phyloP scores from a whole-genome alignment of 2,888 invertebrate genomes.

The Hyposoter didymator region DNA sequence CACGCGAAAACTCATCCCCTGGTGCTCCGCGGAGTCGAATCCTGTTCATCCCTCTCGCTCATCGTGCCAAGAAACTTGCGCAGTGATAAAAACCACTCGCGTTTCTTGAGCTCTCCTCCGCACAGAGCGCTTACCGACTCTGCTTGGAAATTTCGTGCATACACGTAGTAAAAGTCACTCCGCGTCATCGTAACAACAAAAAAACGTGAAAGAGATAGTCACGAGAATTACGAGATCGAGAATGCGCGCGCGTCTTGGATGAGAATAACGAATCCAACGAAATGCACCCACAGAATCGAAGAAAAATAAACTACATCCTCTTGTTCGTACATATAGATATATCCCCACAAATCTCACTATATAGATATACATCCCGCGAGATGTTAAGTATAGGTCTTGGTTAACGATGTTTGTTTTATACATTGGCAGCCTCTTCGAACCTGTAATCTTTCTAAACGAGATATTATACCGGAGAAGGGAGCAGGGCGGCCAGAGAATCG shows the following conservation, averaged over 20 bases:
- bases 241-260: constrained; percentile 62
- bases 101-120: neutral
- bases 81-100: neutral
- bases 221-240: constrained; percentile 58
- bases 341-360: neutral
- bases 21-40: neutral
- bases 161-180: constrained; percentile 54
- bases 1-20: constrained; percentile 55
- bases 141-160: constrained; percentile 14
- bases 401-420: constrained; percentile 85
- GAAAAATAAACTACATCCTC: constrained; percentile 5
- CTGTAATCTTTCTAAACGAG: constrained; percentile 85
- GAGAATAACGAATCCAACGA: constrained; percentile 65
- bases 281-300: constrained; percentile 63
- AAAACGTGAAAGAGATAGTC: constrained; percentile 37
- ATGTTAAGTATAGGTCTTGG: constrained; percentile 83
- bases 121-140: neutral
- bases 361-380: constrained; percentile 59
- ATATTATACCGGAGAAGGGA: constrained; percentile 78
- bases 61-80: neutral
- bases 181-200: constrained; percentile 16
- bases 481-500: constrained; percentile 27
- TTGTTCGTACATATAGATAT: constrained; percentile 20
- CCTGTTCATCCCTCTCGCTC: neutral
- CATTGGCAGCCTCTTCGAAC: constrained; percentile 84